Evolutionary conservation across 2,888 invertebrate species (phyloP).

Genomic region (Cybosia mesomella): DNA sequence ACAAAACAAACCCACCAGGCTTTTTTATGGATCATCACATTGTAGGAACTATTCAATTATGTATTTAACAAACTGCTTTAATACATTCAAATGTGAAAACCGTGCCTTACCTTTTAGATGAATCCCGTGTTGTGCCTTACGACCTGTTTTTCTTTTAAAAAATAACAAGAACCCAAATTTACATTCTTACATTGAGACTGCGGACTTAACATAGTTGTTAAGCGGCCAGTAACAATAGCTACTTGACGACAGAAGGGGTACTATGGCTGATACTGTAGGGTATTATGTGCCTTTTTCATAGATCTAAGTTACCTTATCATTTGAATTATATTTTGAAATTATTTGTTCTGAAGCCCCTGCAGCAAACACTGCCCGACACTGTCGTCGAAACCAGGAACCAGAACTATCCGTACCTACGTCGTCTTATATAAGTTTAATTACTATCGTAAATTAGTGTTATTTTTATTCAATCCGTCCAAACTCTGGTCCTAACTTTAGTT

Average conservation of each 20-base stretch:
- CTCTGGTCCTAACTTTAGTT: constrained; percentile 73
- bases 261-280: not conserved
- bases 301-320: constrained; percentile 7
- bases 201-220: not conserved
- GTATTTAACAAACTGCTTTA: constrained; percentile 28
- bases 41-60: constrained; percentile 37
- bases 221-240: not conserved
- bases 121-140: constrained; percentile 59
- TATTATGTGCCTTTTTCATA: not conserved
- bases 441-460: constrained; percentile 36
- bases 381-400: not conserved
- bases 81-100: constrained; percentile 44
- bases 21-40: constrained; percentile 59
- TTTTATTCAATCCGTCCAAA: constrained; percentile 71
- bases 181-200: not conserved
- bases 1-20: constrained; percentile 71
- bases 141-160: constrained; percentile 15
- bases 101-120: constrained; percentile 55
- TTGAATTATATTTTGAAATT: constrained; percentile 11
- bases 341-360: not conserved
- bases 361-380: not conserved
- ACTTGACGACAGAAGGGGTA: not conserved
- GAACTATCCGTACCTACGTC: not conserved
- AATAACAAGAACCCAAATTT: constrained; percentile 16
- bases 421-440: constrained; percentile 26